Conservation (phyloP, 2,888 invertebrate genomes). For the Anaspis maculata region DNA sequence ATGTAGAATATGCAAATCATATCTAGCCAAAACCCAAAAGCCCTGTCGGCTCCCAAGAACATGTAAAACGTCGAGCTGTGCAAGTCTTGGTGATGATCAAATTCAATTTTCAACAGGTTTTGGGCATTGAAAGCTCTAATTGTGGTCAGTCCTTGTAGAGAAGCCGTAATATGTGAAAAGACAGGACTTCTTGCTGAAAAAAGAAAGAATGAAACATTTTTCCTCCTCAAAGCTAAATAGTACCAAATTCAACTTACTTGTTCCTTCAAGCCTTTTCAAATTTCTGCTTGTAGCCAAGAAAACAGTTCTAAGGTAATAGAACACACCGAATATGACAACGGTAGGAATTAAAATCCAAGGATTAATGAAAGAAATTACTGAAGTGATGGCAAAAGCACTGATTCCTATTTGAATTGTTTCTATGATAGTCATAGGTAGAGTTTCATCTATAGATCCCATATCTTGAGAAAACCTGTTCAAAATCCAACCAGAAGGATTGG, state of each 20-base stretch:
- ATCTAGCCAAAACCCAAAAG: slow-evolving; percentile 62
- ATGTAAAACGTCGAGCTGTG: slow-evolving; percentile 67
- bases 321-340: slow-evolving; percentile 55
- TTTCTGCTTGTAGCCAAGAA: slow-evolving; percentile 43
- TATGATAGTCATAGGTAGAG: slow-evolving; percentile 44
- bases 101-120: slow-evolving; percentile 50
- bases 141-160: slow-evolving; percentile 65
- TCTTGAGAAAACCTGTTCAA: slow-evolving; percentile 68
- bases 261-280: slow-evolving; percentile 53
- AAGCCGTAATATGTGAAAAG: slow-evolving; percentile 63
- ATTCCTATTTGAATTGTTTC: slow-evolving; percentile 44
- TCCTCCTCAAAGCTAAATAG: neutral
- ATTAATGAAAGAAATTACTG: slow-evolving; percentile 67
- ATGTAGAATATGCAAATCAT: slow-evolving; percentile 56
- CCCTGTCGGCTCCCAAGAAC: slow-evolving; percentile 51
- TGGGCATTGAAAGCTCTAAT: slow-evolving; percentile 62
- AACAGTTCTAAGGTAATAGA: neutral
- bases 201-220: slow-evolving; percentile 4
- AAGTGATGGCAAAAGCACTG: slow-evolving; percentile 39
- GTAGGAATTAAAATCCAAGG: slow-evolving; percentile 51
- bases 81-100: slow-evolving; percentile 51
- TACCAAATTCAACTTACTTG: slow-evolving; percentile 31
- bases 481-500: slow-evolving; percentile 55
- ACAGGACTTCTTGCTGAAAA: slow-evolving; percentile 57
- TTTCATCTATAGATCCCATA: slow-evolving; percentile 52